Conservation (phyloP, 2,888 invertebrate genomes). For the Cheilosia vulpina region DNA sequence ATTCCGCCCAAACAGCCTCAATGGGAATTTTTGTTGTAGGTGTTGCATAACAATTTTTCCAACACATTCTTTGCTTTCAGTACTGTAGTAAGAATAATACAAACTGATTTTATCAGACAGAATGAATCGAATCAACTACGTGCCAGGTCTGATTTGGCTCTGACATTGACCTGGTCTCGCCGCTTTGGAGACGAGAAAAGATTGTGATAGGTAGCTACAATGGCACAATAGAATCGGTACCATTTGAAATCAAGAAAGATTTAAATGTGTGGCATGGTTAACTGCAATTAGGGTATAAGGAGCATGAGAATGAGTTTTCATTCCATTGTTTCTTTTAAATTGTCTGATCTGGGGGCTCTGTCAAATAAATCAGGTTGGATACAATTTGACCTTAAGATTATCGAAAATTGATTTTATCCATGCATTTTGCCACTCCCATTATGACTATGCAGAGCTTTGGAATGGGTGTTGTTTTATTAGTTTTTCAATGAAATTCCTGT, state of each 20-base stretch:
- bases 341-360: slow-evolving; percentile 42
- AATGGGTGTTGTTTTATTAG: slow-evolving; percentile 14
- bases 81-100: slow-evolving; percentile 2
- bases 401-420: slow-evolving; percentile 50
- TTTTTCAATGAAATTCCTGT: slow-evolving; percentile 23
- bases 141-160: slow-evolving; percentile 25
- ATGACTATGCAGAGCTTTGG: slow-evolving; percentile 17
- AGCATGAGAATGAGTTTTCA: slow-evolving; percentile 31
- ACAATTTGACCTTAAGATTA: slow-evolving; percentile 48
- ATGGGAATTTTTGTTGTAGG: not conserved
- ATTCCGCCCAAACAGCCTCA: not conserved
- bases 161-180: slow-evolving; percentile 42
- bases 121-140: slow-evolving; percentile 37
- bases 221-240: slow-evolving; percentile 42
- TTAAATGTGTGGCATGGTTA: slow-evolving; percentile 1
- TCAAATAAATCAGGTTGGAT: slow-evolving; percentile 48
- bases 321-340: slow-evolving; percentile 45
- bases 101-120: slow-evolving; percentile 27
- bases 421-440: slow-evolving; percentile 48
- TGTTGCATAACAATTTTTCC: not conserved
- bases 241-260: slow-evolving; percentile 26
- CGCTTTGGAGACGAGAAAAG: slow-evolving; percentile 31
- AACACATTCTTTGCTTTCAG: not conserved
- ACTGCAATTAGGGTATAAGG: slow-evolving; percentile 27
- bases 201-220: slow-evolving; percentile 13